Percentiles rank a stretch among this genome's conserved stretches.
These are phyloP conservation scores for Microplitis manilae DNA, from an alignment of 2,888 invertebrate genomes.

Conservation along the genomic window DNA sequence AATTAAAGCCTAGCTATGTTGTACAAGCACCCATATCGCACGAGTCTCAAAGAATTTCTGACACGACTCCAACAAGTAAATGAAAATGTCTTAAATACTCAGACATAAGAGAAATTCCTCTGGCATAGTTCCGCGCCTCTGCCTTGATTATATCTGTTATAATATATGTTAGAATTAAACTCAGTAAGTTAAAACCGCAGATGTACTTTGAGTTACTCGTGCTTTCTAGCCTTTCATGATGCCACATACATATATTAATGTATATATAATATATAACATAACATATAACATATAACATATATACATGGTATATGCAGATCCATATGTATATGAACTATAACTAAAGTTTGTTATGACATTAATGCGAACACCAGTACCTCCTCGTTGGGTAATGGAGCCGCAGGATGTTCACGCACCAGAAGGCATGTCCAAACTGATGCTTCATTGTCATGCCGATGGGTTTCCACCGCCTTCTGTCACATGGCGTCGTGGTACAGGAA, in stretches of 20 bases:
- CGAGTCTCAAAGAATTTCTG: constrained; percentile 12
- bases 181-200: constrained; percentile 11
- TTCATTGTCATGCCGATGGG: constrained; percentile 93
- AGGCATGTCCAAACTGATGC: constrained; percentile 72
- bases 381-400: constrained; percentile 91
- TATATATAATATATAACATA: background rate
- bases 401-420: constrained; percentile 79
- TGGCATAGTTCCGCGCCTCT: background rate
- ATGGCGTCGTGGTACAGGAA: constrained; percentile 91
- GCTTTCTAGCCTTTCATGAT: background rate
- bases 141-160: background rate
- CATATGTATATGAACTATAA: background rate
- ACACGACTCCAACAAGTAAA: background rate
- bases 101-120: constrained; percentile 16
- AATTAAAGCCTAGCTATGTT: background rate
- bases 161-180: background rate
- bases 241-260: background rate
- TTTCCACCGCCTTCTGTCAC: constrained; percentile 91
- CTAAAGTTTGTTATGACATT: constrained; percentile 12
- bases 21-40: constrained; percentile 5
- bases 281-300: background rate
- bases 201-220: constrained; percentile 9
- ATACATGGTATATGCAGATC: too few relatives aligned
- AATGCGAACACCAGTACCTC: constrained; percentile 79
- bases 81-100: constrained; percentile 26